A percentile compares a stretch with the other conserved stretches of the same genome.
These are phyloP conservation scores for Alethe castanea DNA, from an alignment of 2,113 vertebrate species.

Conservation along the genomic window DNA sequence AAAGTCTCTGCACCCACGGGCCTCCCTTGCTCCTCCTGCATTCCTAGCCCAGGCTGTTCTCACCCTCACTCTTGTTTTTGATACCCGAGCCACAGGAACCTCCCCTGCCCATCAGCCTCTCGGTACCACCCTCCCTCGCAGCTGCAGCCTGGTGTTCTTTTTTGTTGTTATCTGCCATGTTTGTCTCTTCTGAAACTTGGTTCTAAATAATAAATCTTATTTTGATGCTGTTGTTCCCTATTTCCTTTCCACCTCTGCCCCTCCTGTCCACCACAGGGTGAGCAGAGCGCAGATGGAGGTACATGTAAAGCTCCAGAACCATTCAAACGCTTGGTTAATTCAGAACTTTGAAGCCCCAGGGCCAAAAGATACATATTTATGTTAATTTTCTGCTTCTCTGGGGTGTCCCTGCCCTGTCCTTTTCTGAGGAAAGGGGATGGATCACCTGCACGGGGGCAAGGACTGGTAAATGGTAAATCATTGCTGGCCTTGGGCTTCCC, in stretches of 20 bases:
- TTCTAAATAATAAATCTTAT: slow-evolving; percentile 62
- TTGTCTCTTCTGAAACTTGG: slow-evolving; percentile 27
- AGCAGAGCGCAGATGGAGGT: background rate
- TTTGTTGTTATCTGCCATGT: slow-evolving; percentile 12
- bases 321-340: background rate
- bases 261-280: background rate
- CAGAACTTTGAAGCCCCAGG: background rate
- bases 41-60: background rate
- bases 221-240: slow-evolving; percentile 32
- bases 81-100: background rate
- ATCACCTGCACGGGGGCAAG: background rate
- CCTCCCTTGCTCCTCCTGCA: background rate
- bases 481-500: background rate
- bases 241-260: background rate
- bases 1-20: background rate
- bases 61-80: background rate
- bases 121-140: background rate
- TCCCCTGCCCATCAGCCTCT: background rate
- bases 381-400: background rate
- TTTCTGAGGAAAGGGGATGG: background rate
- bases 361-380: background rate
- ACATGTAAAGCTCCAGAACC: background rate
- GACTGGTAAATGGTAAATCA: background rate
- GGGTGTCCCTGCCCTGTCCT: background rate
- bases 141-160: background rate